Evolutionary conservation across 92 coral and sea anemone species (phyloP), one percentile per base, ranked within the genome.

Genomic region (Paramuricea clavata): DNA sequence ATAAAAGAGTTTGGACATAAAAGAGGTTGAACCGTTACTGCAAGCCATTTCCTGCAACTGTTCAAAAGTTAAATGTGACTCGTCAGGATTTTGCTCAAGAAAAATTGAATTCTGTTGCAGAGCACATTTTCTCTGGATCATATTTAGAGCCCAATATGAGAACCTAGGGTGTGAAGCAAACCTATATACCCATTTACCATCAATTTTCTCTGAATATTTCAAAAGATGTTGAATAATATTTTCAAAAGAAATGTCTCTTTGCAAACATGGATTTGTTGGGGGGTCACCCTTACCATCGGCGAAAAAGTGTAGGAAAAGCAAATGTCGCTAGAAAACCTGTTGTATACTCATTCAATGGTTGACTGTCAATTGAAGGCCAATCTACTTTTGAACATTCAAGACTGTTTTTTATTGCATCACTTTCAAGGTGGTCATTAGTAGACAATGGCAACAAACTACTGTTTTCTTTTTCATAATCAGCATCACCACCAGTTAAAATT

Each of bases 1-100:
- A 92, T 92, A 92, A 56, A 92, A 92, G 2, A 88, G 72, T 76
- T 92, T 92, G 15, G 91, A 83, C 93, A 92, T 83, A 56, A 87
- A 80, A 79, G 57, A 36, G 68, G 87, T 33, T 23, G 90, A 87
- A 31, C 39, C 74, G 52, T 88, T 88, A 42, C 34, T 49, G 57
- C 74, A 82, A 34, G 88, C 88, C 89, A 84, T 89, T 76, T 84
- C 81, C 3, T 65, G 88, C 62, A 89, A 65, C 52, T 89, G 72
- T 36, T 89, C 92, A 23, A 89, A 67, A 19, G 92, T 89, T 65
- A 89, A 75, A 89, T 83, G 92, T 35, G 85, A 69, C 39, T 87
- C 84, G 31, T 87, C 85, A 22, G 89, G 92, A 52, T 88, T 21
- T 86, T 50, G 74, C 81, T 86, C 19, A 85, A 74, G 17, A 73